A percentile compares a stretch with the other conserved stretches of the same genome.
Conservation (phyloP, 2,797 vertebrate species). For the Channa striata region DNA sequence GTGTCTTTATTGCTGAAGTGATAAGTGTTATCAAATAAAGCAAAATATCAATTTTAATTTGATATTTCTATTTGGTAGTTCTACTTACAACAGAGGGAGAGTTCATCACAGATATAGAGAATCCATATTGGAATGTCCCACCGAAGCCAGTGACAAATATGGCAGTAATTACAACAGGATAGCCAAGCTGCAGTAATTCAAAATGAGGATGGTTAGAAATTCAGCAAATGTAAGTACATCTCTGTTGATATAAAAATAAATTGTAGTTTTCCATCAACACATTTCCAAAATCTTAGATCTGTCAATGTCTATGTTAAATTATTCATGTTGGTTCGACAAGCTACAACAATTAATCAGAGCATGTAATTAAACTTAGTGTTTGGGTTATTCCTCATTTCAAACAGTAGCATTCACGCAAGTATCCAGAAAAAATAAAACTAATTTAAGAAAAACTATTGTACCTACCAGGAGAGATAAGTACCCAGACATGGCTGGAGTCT, state of each 20-base stretch:
- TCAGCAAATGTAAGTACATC: background rate
- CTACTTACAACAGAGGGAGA: slow-evolving; percentile 85
- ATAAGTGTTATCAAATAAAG: no score
- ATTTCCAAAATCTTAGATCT: background rate
- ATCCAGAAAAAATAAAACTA: background rate
- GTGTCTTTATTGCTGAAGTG: no score
- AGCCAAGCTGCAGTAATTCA: slow-evolving; percentile 75
- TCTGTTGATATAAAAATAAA: background rate
- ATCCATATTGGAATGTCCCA: slow-evolving; percentile 87
- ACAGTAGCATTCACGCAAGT: background rate
- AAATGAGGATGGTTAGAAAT: background rate
- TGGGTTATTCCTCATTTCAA: background rate
- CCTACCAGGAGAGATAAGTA: slow-evolving; percentile 72
- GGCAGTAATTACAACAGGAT: slow-evolving; percentile 76
- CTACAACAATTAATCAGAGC: background rate
- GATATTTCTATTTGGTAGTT: no score
- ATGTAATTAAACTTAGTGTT: background rate
- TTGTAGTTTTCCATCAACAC: background rate
- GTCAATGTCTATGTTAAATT: slow-evolving; percentile 1
- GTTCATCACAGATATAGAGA: slow-evolving; percentile 84
- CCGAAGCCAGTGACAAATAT: slow-evolving; percentile 84
- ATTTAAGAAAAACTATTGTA: background rate
- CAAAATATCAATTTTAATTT: no score
- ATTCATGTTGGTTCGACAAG: background rate
- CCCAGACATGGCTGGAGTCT: slow-evolving; percentile 58